Conservation (phyloP, 2,797 vertebrate genomes). For the Chanos chanos region DNA sequence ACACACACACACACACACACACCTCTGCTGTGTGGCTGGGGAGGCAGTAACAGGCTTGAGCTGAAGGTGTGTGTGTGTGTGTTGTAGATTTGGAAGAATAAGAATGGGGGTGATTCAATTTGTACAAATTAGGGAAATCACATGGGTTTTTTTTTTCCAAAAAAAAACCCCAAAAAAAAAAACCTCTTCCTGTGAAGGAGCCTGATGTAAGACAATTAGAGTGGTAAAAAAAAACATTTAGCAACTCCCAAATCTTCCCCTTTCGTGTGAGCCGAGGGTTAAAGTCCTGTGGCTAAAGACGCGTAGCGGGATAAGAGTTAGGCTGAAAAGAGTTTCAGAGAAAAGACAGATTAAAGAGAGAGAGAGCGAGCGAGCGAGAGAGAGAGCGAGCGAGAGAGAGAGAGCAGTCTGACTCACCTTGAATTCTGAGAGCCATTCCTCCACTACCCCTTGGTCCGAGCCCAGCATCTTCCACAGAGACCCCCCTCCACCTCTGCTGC, state of each 20-base stretch:
- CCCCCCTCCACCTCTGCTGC: constrained; percentile 71
- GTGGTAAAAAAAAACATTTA: no score
- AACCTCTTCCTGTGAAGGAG: no score
- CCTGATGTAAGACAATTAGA: no score
- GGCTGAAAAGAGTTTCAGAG: constrained; percentile 64
- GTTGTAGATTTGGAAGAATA: no score
- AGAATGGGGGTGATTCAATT: no score
- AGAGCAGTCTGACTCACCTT: constrained; percentile 75
- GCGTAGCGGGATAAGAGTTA: constrained; percentile 1
- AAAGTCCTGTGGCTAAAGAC: no score
- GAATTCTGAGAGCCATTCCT: constrained; percentile 99
- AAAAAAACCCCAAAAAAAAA: no score
- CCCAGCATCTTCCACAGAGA: constrained; percentile 97
- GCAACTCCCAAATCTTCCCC: no score
- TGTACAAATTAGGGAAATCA: neutral
- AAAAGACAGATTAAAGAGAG: constrained; percentile 53
- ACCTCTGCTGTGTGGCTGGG: no score
- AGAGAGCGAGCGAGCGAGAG: neutral
- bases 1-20: neutral
- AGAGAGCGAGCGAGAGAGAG: neutral
- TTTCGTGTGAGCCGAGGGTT: no score
- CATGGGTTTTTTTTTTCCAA: neutral
- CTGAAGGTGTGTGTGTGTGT: constrained; percentile 10
- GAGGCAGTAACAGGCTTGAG: constrained; percentile 12
- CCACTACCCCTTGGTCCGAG: constrained; percentile 87